phyloP scores from a whole-genome alignment of 2,113 vertebrate species.

The Chloropsis cyanopogon region DNA sequence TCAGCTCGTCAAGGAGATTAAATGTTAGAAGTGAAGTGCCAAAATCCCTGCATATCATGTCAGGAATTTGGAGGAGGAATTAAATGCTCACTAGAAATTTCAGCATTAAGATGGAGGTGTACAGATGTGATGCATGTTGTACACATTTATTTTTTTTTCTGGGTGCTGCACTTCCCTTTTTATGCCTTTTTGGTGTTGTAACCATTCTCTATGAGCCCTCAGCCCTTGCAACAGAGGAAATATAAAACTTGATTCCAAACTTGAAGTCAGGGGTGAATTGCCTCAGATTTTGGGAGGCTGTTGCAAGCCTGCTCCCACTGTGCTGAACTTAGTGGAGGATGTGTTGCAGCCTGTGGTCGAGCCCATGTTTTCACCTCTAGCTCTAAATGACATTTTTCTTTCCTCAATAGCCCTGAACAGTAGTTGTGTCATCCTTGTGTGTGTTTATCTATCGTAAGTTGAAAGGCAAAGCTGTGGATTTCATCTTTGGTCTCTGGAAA shows the following conservation, averaged over 20 bases:
- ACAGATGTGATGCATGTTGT: neutral
- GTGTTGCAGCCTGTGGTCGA: neutral
- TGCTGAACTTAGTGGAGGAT: neutral
- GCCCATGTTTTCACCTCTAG: neutral
- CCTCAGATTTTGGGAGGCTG: neutral
- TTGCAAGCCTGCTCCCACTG: neutral
- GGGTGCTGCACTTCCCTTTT: neutral
- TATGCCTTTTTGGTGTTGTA: neutral
- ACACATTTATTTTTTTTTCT: rapidly evolving
- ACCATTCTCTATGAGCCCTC: rapidly evolving
- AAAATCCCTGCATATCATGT: neutral
- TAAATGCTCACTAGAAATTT: neutral
- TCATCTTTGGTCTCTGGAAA: neutral
- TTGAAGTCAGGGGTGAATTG: neutral
- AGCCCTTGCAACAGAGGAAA: neutral
- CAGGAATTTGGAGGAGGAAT: neutral
- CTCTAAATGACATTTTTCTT: neutral
- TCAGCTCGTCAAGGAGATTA: neutral
- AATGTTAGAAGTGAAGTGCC: neutral
- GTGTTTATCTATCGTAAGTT: neutral
- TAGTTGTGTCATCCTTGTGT: conserved; percentile 1
- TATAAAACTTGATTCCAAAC: neutral
- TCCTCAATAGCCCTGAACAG: neutral
- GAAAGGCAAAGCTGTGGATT: conserved; percentile 5
- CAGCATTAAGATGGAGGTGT: neutral